Conservation (phyloP, 2,113 vertebrate species). For the Lophotis ruficrista region DNA sequence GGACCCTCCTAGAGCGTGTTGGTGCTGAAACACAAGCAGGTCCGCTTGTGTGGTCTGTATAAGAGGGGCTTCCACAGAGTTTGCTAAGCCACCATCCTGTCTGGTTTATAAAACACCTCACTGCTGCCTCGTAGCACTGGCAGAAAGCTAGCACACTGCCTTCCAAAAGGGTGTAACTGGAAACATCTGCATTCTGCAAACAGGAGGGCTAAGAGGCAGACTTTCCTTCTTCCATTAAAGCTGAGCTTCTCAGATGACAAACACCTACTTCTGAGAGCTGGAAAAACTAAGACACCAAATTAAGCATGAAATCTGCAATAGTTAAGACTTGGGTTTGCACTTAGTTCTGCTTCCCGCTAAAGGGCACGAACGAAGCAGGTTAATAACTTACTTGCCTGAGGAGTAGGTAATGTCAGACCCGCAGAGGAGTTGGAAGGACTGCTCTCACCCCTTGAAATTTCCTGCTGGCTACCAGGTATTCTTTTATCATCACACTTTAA, state of each 20-base stretch:
- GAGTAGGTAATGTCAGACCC: background rate
- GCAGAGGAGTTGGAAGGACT: slow-evolving; percentile 13
- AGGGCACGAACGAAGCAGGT: background rate
- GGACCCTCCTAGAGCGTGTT: background rate
- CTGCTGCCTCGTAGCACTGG: background rate
- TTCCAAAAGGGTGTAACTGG: background rate
- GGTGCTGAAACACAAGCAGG: background rate
- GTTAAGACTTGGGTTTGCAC: background rate
- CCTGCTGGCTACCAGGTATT: background rate
- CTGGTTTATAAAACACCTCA: background rate
- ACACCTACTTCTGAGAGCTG: background rate
- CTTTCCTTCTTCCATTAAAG: background rate
- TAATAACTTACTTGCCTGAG: slow-evolving; percentile 16
- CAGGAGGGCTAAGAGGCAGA: background rate
- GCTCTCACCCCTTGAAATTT: background rate
- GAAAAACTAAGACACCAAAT: background rate
- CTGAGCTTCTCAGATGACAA: background rate
- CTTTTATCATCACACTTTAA: slow-evolving; percentile 24
- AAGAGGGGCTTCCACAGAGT: background rate
- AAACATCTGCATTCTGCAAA: background rate
- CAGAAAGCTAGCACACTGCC: background rate
- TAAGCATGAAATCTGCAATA: background rate
- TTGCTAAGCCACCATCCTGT: background rate
- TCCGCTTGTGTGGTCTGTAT: accelerated
- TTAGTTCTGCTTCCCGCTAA: background rate